Evolutionary conservation across 53 echinoderm and acorn worm species (phyloP).

Genomic region (Antedon mediterranea): DNA sequence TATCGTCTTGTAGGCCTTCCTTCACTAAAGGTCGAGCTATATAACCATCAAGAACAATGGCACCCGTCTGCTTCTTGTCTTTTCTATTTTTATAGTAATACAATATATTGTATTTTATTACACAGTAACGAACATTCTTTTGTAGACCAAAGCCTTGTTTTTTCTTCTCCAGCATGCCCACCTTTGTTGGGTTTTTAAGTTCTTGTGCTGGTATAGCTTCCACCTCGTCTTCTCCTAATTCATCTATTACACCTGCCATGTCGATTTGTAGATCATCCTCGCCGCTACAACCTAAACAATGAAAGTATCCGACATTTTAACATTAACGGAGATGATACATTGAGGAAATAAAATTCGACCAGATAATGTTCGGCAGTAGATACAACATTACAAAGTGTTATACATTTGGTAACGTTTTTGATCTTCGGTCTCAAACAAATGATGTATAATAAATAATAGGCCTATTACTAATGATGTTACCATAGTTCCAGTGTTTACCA

Average conservation of each 20-base stretch:
- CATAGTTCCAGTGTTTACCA: too few species aligned
- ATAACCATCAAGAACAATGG: constrained; percentile 57
- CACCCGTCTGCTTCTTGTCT: constrained; percentile 83
- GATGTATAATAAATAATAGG: too few species aligned
- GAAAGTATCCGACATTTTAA: too few species aligned
- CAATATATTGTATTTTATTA: constrained; percentile 83
- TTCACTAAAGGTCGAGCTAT: constrained; percentile 44
- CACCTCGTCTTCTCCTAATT: constrained; percentile 5
- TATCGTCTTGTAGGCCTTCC: constrained; percentile 30
- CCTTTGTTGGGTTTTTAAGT: constrained; percentile 31
- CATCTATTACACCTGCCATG: background rate
- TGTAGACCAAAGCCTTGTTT: constrained; percentile 22
- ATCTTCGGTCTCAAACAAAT: too few species aligned
- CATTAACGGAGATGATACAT: too few species aligned
- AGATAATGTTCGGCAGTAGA: too few species aligned
- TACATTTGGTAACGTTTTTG: too few species aligned
- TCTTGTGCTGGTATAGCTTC: constrained; percentile 54
- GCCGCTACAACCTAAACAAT: too few species aligned
- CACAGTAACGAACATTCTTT: constrained; percentile 69
- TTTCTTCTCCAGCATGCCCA: constrained; percentile 73
- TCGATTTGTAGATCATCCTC: too few species aligned
- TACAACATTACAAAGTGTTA: too few species aligned
- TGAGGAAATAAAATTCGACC: too few species aligned
- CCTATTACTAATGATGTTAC: too few species aligned
- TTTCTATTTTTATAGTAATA: constrained; percentile 79